phyloP scores from a whole-genome alignment of 1,140 invertebrate species.

The Drosophila jambulina region DNA sequence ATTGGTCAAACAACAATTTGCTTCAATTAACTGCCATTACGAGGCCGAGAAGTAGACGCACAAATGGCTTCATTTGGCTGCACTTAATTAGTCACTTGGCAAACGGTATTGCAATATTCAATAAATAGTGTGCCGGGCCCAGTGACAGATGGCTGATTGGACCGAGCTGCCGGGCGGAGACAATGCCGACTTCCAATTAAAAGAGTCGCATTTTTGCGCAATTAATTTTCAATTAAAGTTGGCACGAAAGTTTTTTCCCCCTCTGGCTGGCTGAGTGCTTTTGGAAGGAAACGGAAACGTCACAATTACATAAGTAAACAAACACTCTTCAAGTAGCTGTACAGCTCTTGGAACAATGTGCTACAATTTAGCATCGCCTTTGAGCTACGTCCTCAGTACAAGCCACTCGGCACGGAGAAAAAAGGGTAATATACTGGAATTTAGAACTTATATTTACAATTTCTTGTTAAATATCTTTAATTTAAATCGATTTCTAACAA shows the following conservation, averaged over 20 bases:
- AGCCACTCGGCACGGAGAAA: neutral
- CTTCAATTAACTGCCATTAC: constrained; percentile 76
- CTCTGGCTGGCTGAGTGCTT: constrained; percentile 4
- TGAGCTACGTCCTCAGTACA: constrained; percentile 32
- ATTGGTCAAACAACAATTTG: constrained; percentile 66
- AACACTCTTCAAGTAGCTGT: constrained; percentile 56
- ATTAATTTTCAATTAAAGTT: constrained; percentile 72
- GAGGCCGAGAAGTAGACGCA: constrained; percentile 21
- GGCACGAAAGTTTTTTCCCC: constrained; percentile 30
- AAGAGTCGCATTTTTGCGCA: constrained; percentile 46
- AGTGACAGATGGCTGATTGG: constrained; percentile 46
- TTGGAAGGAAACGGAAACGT: constrained; percentile 49
- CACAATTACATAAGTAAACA: constrained; percentile 82
- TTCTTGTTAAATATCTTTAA: neutral
- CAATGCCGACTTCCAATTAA: constrained; percentile 39
- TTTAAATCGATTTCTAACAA: neutral
- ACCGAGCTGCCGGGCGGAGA: neutral
- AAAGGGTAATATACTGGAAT: neutral
- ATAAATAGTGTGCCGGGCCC: constrained; percentile 56
- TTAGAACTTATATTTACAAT: neutral
- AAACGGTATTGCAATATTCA: constrained; percentile 55
- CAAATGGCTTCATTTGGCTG: constrained; percentile 35
- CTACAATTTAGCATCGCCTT: constrained; percentile 71
- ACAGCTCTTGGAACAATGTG: constrained; percentile 65
- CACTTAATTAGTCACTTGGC: constrained; percentile 66